Percentiles rank a stretch among this genome's conserved stretches.
phyloP scores from a whole-genome alignment of 2,888 invertebrate species.

The Diaprepes abbreviatus region DNA sequence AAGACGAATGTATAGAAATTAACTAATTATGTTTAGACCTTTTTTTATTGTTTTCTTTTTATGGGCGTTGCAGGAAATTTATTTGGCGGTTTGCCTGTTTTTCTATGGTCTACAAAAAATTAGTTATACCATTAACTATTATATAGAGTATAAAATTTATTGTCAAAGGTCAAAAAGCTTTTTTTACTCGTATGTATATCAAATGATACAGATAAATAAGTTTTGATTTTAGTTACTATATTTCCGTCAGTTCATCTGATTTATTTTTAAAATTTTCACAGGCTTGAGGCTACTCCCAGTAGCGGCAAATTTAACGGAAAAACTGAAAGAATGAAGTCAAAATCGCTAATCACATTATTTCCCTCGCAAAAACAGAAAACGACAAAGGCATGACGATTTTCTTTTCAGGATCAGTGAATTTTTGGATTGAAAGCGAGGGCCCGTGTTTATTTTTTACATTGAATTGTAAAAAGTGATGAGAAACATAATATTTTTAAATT shows the following conservation, averaged over 20 bases:
- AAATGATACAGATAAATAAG: slow-evolving; percentile 5
- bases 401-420: slow-evolving; percentile 40
- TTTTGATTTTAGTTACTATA: slow-evolving; percentile 25
- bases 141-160: too few species aligned
- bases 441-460: slow-evolving; percentile 37
- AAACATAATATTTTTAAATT: slow-evolving; percentile 39
- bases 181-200: too few species aligned
- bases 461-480: slow-evolving; percentile 37
- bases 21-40: neutral
- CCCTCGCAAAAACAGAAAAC: slow-evolving; percentile 45
- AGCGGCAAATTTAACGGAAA: slow-evolving; percentile 41
- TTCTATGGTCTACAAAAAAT: too few species aligned
- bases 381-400: slow-evolving; percentile 42
- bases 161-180: too few species aligned
- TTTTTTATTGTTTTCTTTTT: too few species aligned
- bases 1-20: neutral
- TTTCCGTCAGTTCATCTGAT: slow-evolving; percentile 39
- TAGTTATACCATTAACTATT: too few species aligned
- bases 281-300: slow-evolving; percentile 28
- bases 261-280: slow-evolving; percentile 35
- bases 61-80: too few species aligned
- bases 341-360: slow-evolving; percentile 47
- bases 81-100: too few species aligned
- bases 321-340: slow-evolving; percentile 43
- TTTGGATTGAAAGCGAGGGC: slow-evolving; percentile 38